A percentile compares a stretch with the other conserved stretches of the same genome.
phyloP scores from a whole-genome alignment of 2,797 vertebrate species.

The Acomys russatus region DNA sequence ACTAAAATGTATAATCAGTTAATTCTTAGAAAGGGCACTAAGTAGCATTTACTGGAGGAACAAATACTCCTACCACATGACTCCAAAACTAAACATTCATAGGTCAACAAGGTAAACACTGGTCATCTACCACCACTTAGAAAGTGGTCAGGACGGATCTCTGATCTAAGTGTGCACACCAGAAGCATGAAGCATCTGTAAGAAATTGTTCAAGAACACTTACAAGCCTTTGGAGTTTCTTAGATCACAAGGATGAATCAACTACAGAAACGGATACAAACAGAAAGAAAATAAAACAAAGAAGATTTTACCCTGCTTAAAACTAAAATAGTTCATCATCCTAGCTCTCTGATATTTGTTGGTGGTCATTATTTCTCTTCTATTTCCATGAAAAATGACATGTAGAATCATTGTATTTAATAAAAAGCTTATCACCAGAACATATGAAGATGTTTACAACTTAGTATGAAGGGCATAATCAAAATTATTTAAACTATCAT shows the following conservation, averaged over 20 bases:
- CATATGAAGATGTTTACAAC: background rate
- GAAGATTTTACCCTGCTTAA: background rate
- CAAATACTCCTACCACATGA: constrained; percentile 4
- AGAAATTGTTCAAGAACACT: background rate
- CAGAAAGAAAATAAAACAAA: background rate
- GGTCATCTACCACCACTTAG: background rate
- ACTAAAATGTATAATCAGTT: background rate
- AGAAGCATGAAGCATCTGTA: background rate
- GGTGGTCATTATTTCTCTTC: background rate
- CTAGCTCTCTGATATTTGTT: background rate
- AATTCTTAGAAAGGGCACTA: background rate
- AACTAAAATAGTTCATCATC: constrained; percentile 8
- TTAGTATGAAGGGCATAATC: background rate
- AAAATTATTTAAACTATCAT: background rate
- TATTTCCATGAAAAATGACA: background rate
- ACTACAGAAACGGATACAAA: background rate
- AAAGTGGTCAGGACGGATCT: background rate
- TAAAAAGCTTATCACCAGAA: background rate
- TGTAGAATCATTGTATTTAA: background rate
- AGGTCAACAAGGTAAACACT: background rate
- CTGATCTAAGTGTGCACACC: background rate
- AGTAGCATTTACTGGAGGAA: background rate
- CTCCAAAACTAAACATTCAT: background rate
- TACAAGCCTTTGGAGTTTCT: background rate
- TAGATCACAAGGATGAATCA: background rate